Conservation (phyloP, 2,113 vertebrate genomes). For the Cololabis saira region DNA sequence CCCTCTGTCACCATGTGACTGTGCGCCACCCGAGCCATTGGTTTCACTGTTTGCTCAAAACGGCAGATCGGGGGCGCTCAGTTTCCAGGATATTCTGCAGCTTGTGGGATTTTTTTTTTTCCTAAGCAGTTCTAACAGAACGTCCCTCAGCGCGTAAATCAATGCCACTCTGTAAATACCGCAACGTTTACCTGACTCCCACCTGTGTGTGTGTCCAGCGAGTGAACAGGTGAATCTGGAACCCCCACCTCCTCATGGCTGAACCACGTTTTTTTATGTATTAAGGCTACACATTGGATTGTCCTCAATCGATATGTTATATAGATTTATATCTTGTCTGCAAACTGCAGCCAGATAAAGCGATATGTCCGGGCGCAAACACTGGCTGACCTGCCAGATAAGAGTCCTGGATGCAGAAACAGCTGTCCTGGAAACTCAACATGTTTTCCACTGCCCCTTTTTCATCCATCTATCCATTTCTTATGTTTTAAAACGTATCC, state of each 20-base stretch:
- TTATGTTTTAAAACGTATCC: constrained; percentile 50
- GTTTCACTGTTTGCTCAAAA: constrained; percentile 77
- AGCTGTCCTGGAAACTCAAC: constrained; percentile 89
- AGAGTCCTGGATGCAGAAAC: constrained; percentile 73
- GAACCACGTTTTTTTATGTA: not conserved
- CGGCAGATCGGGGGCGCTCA: constrained; percentile 40
- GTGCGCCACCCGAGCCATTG: constrained; percentile 70
- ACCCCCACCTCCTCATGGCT: not conserved
- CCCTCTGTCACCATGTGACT: constrained; percentile 82
- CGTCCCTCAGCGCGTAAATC: constrained; percentile 71
- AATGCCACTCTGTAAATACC: constrained; percentile 77
- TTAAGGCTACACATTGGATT: not conserved
- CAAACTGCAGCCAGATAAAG: constrained; percentile 72
- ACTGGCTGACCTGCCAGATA: constrained; percentile 87
- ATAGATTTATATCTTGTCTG: constrained; percentile 67
- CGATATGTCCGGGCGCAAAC: constrained; percentile 79
- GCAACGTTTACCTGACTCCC: constrained; percentile 63
- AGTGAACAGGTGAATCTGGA: constrained; percentile 42
- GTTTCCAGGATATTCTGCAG: constrained; percentile 66
- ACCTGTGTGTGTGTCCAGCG: constrained; percentile 57
- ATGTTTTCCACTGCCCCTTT: constrained; percentile 12
- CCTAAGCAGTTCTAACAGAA: constrained; percentile 72
- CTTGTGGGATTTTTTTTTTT: constrained; percentile 42
- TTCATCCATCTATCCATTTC: constrained; percentile 12
- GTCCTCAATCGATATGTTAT: constrained; percentile 64